Conservation (phyloP, 2,888 invertebrate genomes). For the Odontocolon sp. region DNA sequence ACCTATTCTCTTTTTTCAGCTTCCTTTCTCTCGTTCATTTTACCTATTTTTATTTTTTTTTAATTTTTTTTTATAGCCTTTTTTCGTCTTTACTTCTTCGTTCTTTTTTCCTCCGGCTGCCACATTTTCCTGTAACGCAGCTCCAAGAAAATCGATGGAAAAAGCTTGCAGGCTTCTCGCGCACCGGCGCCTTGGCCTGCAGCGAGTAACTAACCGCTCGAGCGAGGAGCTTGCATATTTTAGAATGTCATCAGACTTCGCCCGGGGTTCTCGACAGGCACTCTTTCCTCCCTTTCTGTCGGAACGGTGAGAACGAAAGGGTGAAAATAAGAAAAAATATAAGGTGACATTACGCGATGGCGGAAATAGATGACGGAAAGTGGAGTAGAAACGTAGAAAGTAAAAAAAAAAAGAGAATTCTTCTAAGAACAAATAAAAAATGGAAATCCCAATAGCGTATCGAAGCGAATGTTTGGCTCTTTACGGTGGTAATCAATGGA, state of each 20-base stretch:
- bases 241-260: conserved; percentile 70
- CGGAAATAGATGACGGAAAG: too few relatives aligned
- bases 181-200: conserved; percentile 31
- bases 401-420: too few relatives aligned
- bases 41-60: conserved; percentile 17
- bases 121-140: conserved; percentile 28
- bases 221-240: conserved; percentile 70
- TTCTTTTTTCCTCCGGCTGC: background rate
- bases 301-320: too few relatives aligned
- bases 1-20: background rate
- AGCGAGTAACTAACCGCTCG: conserved; percentile 66
- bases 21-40: background rate
- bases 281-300: too few relatives aligned
- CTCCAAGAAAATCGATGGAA: conserved; percentile 48
- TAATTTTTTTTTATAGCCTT: background rate
- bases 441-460: too few relatives aligned
- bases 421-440: too few relatives aligned
- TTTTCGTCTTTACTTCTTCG: background rate
- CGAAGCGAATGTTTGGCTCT: too few relatives aligned
- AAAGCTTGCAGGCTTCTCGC: conserved; percentile 30
- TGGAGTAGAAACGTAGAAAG: too few relatives aligned
- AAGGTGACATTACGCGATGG: too few relatives aligned
- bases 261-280: conserved; percentile 50
- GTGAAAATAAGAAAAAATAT: too few relatives aligned
- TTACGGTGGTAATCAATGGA: too few relatives aligned